phyloP scores from a whole-genome alignment of 2,888 invertebrate species.

The Drosophila meridionalis region DNA sequence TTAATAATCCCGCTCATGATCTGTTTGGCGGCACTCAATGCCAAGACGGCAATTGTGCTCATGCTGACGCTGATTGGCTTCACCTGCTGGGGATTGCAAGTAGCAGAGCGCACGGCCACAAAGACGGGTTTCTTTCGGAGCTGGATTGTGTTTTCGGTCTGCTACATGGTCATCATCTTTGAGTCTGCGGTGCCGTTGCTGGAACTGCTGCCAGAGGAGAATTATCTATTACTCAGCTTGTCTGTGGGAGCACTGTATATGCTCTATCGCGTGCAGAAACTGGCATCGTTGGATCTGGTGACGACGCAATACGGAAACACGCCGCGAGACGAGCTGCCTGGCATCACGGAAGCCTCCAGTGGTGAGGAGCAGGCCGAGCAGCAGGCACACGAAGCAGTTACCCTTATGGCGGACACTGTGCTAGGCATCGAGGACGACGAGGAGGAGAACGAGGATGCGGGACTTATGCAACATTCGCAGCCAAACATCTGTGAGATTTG shows the following conservation, averaged over 20 bases:
- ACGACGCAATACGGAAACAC: slow-evolving; percentile 71
- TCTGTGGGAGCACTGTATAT: slow-evolving; percentile 72
- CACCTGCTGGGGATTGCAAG: slow-evolving; percentile 73
- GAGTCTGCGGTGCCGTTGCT: slow-evolving; percentile 90
- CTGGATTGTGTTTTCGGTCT: slow-evolving; percentile 90
- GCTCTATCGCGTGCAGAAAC: slow-evolving; percentile 73
- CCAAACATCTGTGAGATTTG: slow-evolving; percentile 87
- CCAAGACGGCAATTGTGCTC: slow-evolving; percentile 82
- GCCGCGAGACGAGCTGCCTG: slow-evolving; percentile 82
- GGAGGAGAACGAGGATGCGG: slow-evolving; percentile 55
- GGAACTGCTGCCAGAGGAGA: slow-evolving; percentile 90
- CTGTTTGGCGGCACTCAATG: slow-evolving; percentile 85
- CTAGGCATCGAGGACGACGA: slow-evolving; percentile 68
- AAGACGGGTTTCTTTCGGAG: slow-evolving; percentile 91
- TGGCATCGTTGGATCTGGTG: slow-evolving; percentile 82
- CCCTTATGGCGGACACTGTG: slow-evolving; percentile 73
- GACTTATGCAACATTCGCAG: slow-evolving; percentile 75
- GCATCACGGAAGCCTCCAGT: slow-evolving; percentile 80
- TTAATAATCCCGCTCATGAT: slow-evolving; percentile 86
- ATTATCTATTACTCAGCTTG: slow-evolving; percentile 86
- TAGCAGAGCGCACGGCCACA: slow-evolving; percentile 77
- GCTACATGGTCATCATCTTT: slow-evolving; percentile 89
- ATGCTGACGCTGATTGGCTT: slow-evolving; percentile 76
- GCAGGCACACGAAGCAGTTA: slow-evolving; percentile 64
- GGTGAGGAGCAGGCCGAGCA: slow-evolving; percentile 82